These are phyloP conservation scores for Phasia obesa DNA, from an alignment of 2,888 invertebrate genomes.

Conservation along the genomic window DNA sequence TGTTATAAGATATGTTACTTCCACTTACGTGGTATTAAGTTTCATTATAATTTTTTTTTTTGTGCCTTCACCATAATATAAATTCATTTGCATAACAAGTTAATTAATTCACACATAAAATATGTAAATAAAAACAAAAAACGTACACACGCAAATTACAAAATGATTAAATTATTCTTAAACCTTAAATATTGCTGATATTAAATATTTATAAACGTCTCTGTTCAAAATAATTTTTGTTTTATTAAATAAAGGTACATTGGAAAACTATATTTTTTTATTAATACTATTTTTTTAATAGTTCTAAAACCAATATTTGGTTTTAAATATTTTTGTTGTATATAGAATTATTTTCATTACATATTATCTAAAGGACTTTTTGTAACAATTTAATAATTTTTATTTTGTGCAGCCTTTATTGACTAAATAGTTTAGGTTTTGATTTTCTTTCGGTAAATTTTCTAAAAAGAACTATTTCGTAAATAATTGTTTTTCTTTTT, in stretches of 20 bases:
- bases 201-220: too few relatives aligned
- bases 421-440: slow-evolving; percentile 55
- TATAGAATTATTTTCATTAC: background rate
- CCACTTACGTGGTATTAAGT: slow-evolving; percentile 54
- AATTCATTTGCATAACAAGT: too few relatives aligned
- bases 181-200: too few relatives aligned
- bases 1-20: slow-evolving; percentile 66
- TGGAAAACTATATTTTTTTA: background rate
- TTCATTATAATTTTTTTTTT: background rate
- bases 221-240: too few relatives aligned
- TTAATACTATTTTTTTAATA: slow-evolving; percentile 27
- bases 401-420: slow-evolving; percentile 62
- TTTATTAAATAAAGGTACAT: too few relatives aligned
- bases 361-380: slow-evolving; percentile 13
- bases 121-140: too few relatives aligned
- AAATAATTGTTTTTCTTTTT: slow-evolving; percentile 5
- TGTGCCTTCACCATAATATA: too few relatives aligned
- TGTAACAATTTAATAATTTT: slow-evolving; percentile 33
- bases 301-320: slow-evolving; percentile 61
- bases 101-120: too few relatives aligned
- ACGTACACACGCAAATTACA: too few relatives aligned
- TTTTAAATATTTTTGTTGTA: slow-evolving; percentile 1
- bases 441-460: slow-evolving; percentile 41
- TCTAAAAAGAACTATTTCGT: slow-evolving; percentile 47
- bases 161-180: too few relatives aligned